Percentiles rank a stretch among this genome's conserved stretches.
phyloP scores from a whole-genome alignment of 2,113 vertebrate species.

The Vombatus ursinus region DNA sequence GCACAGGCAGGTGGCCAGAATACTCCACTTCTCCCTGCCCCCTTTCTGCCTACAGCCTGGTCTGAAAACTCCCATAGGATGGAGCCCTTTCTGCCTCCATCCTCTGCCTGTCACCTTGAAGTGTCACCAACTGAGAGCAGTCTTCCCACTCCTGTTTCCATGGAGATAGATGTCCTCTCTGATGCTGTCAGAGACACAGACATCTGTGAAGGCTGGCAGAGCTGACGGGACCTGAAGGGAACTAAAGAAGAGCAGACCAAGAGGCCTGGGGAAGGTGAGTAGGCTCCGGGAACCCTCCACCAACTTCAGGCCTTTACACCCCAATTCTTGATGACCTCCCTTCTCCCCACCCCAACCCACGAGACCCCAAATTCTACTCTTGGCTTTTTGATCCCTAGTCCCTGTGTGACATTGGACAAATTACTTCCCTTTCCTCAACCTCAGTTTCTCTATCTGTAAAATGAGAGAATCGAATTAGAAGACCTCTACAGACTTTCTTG shows the following conservation, averaged over 20 bases:
- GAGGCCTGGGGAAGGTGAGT: not conserved
- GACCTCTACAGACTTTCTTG: not conserved
- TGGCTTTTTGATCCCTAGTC: not conserved
- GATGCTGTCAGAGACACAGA: conserved; percentile 2
- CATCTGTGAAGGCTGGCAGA: not conserved
- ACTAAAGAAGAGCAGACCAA: not conserved
- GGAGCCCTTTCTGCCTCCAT: not conserved
- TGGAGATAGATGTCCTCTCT: conserved; percentile 71
- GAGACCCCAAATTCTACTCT: not conserved
- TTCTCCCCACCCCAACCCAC: not conserved
- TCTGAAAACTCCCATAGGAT: not conserved
- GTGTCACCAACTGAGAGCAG: conserved; percentile 37
- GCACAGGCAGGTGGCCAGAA: not conserved
- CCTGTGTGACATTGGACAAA: not conserved
- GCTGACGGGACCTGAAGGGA: not conserved
- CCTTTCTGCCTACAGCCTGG: not conserved
- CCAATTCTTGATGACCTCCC: not conserved
- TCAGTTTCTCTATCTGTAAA: not conserved
- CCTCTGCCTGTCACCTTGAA: conserved; percentile 63
- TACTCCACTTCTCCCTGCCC: not conserved
- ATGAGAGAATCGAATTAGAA: not conserved
- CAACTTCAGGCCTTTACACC: not conserved
- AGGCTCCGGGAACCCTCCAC: not conserved
- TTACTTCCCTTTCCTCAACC: not conserved
- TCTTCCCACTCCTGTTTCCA: conserved; percentile 70